Conservation (phyloP, 2,113 vertebrate genomes). For the Ploceus nigricollis region DNA sequence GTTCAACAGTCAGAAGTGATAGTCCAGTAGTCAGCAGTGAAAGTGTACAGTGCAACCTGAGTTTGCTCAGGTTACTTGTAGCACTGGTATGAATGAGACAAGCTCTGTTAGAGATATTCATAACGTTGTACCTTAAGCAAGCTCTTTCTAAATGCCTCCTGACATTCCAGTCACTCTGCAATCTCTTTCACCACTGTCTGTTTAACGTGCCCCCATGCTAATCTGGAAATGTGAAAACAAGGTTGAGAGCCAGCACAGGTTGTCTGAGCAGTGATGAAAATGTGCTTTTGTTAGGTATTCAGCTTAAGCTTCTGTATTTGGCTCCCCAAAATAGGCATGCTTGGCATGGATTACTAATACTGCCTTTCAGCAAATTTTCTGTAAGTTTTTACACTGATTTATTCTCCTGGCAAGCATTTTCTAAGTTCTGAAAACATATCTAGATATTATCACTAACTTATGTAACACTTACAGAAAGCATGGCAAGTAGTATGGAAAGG, state of each 20-base stretch:
- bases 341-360: not conserved
- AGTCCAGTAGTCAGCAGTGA: not conserved
- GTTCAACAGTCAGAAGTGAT: not conserved
- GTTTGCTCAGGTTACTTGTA: not conserved
- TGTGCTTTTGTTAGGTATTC: not conserved
- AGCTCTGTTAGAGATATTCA: not conserved
- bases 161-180: not conserved
- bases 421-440: not conserved
- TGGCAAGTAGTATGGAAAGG: constrained; percentile 12
- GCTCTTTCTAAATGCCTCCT: not conserved
- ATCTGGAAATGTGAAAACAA: not conserved
- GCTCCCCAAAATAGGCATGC: not conserved
- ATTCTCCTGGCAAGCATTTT: constrained; percentile 3
- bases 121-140: not conserved
- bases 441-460: constrained; percentile 37
- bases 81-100: not conserved
- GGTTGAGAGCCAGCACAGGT: not conserved
- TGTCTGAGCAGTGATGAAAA: not conserved
- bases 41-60: not conserved
- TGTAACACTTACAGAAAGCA: constrained; percentile 21
- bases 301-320: not conserved
- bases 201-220: not conserved
- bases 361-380: constrained; percentile 20
- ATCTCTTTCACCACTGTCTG: not conserved
- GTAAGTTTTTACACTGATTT: not conserved